Conservation (phyloP, 2,888 invertebrate species). For the Pollenia griseotomentosa region DNA sequence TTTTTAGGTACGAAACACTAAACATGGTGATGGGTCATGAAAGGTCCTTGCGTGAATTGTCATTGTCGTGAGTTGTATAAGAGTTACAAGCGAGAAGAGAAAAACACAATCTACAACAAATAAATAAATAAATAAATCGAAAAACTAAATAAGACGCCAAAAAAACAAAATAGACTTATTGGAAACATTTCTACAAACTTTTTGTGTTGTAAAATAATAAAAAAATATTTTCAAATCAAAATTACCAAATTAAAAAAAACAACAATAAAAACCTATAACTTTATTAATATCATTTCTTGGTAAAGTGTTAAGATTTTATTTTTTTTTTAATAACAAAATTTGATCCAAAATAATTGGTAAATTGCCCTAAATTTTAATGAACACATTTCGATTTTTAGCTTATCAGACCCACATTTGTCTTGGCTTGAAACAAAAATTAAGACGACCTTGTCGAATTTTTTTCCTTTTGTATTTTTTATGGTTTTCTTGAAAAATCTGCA, state of each 20-base stretch:
- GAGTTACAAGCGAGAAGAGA: constrained; percentile 34
- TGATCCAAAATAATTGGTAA: constrained; percentile 47
- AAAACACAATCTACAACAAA: neutral
- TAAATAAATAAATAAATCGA: constrained; percentile 3
- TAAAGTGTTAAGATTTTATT: neutral
- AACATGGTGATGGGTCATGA: constrained; percentile 74
- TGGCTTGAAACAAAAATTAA: neutral
- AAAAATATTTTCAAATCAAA: neutral
- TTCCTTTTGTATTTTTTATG: constrained; percentile 3
- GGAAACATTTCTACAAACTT: too few relatives aligned
- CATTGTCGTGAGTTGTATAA: constrained; percentile 77
- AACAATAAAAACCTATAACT: neutral
- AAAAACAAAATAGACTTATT: too few relatives aligned
- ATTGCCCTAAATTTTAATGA: constrained; percentile 55
- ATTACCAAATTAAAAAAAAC: too few relatives aligned
- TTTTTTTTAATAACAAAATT: too few relatives aligned
- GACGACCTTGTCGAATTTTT: constrained; percentile 65
- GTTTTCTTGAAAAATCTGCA: constrained; percentile 33
- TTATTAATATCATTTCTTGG: neutral
- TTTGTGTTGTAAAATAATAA: neutral
- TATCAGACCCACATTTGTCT: neutral
- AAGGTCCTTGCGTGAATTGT: constrained; percentile 77
- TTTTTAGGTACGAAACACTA: constrained; percentile 54
- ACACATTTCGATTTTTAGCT: constrained; percentile 4
- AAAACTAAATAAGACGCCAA: constrained; percentile 48